phyloP scores from a whole-genome alignment of 2,888 invertebrate species.

The Sinodicranocentrus sp. region DNA sequence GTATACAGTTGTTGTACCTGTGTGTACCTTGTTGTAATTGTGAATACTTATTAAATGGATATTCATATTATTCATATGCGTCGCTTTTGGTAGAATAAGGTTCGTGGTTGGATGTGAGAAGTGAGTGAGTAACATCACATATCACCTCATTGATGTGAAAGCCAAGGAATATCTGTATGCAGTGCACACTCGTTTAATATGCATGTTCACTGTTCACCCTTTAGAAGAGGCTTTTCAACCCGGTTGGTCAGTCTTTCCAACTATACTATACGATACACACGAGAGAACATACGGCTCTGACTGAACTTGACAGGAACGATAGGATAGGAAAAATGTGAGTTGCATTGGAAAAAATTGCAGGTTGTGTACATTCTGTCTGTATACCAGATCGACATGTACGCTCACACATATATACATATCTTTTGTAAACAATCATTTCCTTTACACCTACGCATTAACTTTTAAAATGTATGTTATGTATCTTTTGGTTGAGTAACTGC shows the following conservation, averaged over 20 bases:
- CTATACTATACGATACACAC: background rate
- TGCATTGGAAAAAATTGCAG: background rate
- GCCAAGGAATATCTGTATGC: too few relatives aligned
- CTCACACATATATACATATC: background rate
- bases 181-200: too few relatives aligned
- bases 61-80: too few relatives aligned
- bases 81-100: too few relatives aligned
- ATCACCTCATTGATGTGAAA: too few relatives aligned
- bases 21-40: too few relatives aligned
- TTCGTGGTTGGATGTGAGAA: too few relatives aligned
- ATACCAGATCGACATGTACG: background rate
- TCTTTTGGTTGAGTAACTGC: background rate
- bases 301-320: conserved; percentile 16
- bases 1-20: too few relatives aligned
- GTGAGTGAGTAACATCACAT: too few relatives aligned
- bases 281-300: background rate
- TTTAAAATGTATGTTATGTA: too few relatives aligned
- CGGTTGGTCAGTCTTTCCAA: conserved; percentile 12
- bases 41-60: too few relatives aligned
- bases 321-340: background rate
- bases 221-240: conserved; percentile 23
- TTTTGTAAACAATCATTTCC: conserved; percentile 16
- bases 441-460: background rate
- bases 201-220: conserved; percentile 2
- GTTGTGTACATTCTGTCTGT: background rate